Base-by-base conservation (phyloP, 1,140 invertebrate species). In the Coptotermes formosanus region DNA sequence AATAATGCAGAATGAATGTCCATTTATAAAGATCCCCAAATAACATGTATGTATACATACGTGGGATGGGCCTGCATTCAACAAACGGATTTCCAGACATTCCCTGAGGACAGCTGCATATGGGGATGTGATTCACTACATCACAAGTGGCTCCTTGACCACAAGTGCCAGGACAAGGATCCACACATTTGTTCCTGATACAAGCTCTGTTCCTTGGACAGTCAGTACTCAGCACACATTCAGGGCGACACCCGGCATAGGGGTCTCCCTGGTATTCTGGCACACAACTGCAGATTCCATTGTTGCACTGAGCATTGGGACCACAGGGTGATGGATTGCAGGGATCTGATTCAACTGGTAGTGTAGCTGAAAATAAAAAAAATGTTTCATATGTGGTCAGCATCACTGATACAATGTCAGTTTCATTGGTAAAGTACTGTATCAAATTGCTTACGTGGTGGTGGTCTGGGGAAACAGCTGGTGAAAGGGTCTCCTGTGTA, bases 101-200 rank as follows among this genome's bases (percentile, higher is more conserved):
- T 85, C 93, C 94, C 55, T 91, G 88, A 44, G 94, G 92, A 89
- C 96, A 96, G 86, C 92, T 93, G 88, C 95, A 96, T 88, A 94
- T 94, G 21, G 95, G 94, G 45, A 94, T 93, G 89, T 96, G 95
- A 89, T 95, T 95, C 84, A 94, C 92, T 2, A 95, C 94, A 44
- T 92, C 91, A 89, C 95, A 96, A 85, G 92, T 90, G 30, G 95
- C 94, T 89, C 94, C 94, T 84, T 93, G 91, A 0, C 95, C 95
- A 90, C 96, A 96, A 38, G 93, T 93, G 85, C 93, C 94, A 30
- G 92, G 91, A 89, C 96, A 97, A 32, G 96, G 96, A 90, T 97
- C 95, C 52, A 92, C 90, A 89, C 96, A 97, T 91, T 95, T 95
- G 88, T 94, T 94, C 87, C 93, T 93, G 30, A 96, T 93, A 88